Evolutionary conservation across 2,888 invertebrate genomes (phyloP).

Genomic region (Megaustenia siamemsis): DNA sequence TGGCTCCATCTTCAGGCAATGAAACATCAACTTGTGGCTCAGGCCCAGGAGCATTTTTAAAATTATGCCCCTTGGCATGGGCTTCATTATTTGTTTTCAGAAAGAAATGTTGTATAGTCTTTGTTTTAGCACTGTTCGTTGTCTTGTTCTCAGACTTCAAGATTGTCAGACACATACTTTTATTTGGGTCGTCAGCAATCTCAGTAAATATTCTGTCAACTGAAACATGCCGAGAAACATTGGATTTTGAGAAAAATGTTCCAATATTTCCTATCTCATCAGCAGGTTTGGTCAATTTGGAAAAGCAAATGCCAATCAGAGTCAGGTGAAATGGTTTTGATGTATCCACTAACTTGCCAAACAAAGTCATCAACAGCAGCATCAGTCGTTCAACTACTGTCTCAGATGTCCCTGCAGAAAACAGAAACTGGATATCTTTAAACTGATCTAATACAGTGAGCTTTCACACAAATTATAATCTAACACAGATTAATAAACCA

Average conservation of each 20-base stretch:
- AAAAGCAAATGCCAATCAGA: slow-evolving; percentile 70
- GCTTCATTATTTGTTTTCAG: background rate
- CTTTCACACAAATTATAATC: no score
- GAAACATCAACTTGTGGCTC: background rate
- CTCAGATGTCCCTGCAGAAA: slow-evolving; percentile 59
- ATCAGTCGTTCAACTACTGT: slow-evolving; percentile 57
- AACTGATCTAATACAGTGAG: no score
- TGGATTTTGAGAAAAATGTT: slow-evolving; percentile 27
- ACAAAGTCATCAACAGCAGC: slow-evolving; percentile 61
- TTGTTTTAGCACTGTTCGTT: background rate
- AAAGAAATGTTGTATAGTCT: slow-evolving; percentile 33
- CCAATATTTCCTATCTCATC: slow-evolving; percentile 47
- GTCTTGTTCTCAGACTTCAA: background rate
- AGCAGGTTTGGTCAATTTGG: slow-evolving; percentile 64
- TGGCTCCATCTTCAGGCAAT: background rate
- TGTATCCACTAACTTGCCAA: slow-evolving; percentile 65
- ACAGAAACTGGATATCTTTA: slow-evolving; percentile 17
- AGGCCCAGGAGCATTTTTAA: no score
- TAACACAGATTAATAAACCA: no score
- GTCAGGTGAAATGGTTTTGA: slow-evolving; percentile 67
- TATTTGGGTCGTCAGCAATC: background rate
- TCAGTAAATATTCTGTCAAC: background rate
- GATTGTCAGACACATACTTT: background rate
- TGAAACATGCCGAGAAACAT: background rate
- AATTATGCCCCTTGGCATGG: no score